Conservation (phyloP, 2,113 vertebrate species). For the Salvator merianae region DNA sequence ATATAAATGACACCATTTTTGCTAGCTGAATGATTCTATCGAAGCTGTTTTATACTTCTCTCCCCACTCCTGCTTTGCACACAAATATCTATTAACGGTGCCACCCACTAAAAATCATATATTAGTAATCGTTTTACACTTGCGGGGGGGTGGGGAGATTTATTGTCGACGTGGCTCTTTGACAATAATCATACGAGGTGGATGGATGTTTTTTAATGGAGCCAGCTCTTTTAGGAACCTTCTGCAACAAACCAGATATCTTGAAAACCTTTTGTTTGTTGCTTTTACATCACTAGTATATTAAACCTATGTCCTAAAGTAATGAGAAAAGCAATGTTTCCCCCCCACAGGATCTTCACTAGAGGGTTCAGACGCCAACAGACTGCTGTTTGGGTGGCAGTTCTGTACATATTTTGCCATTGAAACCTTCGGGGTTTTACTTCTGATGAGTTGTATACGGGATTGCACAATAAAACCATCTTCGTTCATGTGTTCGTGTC, state of each 20-base stretch:
- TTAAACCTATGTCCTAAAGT: constrained; percentile 45
- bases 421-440: background rate
- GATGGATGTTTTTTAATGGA: constrained; percentile 56
- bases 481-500: background rate
- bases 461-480: constrained; percentile 22
- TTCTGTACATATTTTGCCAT: background rate
- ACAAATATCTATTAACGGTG: background rate
- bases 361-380: constrained; percentile 36
- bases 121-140: constrained; percentile 56
- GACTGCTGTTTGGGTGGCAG: background rate
- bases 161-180: constrained; percentile 56
- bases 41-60: constrained; percentile 4
- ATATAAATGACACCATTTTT: constrained; percentile 47
- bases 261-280: constrained; percentile 49
- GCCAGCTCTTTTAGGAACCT: constrained; percentile 65
- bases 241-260: constrained; percentile 66
- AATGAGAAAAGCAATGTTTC: constrained; percentile 28
- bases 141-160: constrained; percentile 47
- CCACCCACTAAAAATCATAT: background rate
- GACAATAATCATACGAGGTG: constrained; percentile 58
- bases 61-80: constrained; percentile 6
- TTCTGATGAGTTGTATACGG: constrained; percentile 5
- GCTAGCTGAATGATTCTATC: constrained; percentile 43
- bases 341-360: constrained; percentile 16
- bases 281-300: constrained; percentile 40